Evolutionary conservation across 2,888 invertebrate species (phyloP).

Genomic region (Stramonita haemastoma): DNA sequence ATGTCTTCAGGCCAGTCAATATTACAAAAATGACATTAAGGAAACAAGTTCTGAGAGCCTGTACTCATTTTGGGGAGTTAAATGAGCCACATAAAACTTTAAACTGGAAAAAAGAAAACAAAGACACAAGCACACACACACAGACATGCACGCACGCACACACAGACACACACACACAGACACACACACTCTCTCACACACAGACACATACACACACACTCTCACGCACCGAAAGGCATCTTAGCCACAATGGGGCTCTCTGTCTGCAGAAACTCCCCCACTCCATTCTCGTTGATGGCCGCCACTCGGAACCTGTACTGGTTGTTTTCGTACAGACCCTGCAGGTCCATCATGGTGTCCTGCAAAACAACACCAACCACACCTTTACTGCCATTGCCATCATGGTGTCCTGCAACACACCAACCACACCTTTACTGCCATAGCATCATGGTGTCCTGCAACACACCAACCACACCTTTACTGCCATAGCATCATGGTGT

Average conservation of each 20-base stretch:
- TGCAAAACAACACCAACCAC: conserved; percentile 63
- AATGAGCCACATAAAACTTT: neutral
- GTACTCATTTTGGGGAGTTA: neutral
- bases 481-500: too few species aligned
- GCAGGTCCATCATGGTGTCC: conserved; percentile 92
- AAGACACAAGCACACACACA: neutral
- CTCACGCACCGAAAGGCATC: conserved; percentile 83
- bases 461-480: too few species aligned
- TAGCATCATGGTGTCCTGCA: neutral
- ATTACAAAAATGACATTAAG: too few species aligned
- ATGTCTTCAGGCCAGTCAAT: too few species aligned
- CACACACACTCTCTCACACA: neutral
- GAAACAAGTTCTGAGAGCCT: neutral
- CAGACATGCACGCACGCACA: neutral
- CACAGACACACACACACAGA: neutral
- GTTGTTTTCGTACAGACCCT: conserved; percentile 96
- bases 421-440: neutral
- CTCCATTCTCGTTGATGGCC: conserved; percentile 95
- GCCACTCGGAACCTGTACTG: conserved; percentile 98
- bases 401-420: neutral
- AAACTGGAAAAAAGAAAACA: neutral
- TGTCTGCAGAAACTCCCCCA: conserved; percentile 90
- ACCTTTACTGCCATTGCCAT: neutral
- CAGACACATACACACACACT: neutral
- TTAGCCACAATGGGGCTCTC: conserved; percentile 93